phyloP scores from a whole-genome alignment of 1,140 invertebrate species.

The Conus betulinus region DNA sequence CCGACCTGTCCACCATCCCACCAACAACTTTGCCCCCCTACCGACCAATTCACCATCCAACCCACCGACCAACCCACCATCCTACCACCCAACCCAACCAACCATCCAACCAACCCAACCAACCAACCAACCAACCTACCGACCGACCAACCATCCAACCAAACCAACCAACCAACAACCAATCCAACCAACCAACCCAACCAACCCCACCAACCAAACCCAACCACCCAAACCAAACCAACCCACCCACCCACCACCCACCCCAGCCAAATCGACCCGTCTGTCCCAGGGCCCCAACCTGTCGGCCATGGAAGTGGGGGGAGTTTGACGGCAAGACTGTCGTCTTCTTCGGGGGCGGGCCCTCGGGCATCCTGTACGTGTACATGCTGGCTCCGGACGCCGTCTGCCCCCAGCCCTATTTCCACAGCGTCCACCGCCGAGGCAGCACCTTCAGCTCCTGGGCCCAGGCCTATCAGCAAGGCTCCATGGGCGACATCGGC shows the following conservation, averaged over 20 bases:
- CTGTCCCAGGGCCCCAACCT: conserved; percentile 33
- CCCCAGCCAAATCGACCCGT: background rate
- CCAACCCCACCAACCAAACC: too few species aligned
- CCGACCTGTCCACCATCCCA: too few species aligned
- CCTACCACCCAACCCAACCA: too few species aligned
- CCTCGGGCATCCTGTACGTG: conserved; percentile 38
- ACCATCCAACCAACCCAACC: too few species aligned
- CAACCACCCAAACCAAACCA: too few species aligned
- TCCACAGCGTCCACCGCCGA: conserved; percentile 25
- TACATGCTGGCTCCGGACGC: conserved; percentile 34
- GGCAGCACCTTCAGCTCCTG: conserved; percentile 29
- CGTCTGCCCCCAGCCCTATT: conserved; percentile 34
- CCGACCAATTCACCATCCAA: too few species aligned
- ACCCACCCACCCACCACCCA: background rate
- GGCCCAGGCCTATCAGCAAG: conserved; percentile 12
- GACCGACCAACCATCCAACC: too few species aligned
- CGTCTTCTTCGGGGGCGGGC: conserved; percentile 28
- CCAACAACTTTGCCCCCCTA: too few species aligned
- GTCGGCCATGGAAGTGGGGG: background rate
- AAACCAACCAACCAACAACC: too few species aligned
- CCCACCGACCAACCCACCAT: too few species aligned
- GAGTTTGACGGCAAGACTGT: conserved; percentile 29
- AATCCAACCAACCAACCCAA: too few species aligned
- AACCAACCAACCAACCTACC: too few species aligned
- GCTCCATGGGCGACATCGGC: conserved; percentile 35